Base-by-base conservation (phyloP, 2,888 invertebrate species). In the Melanchra persicariae region DNA sequence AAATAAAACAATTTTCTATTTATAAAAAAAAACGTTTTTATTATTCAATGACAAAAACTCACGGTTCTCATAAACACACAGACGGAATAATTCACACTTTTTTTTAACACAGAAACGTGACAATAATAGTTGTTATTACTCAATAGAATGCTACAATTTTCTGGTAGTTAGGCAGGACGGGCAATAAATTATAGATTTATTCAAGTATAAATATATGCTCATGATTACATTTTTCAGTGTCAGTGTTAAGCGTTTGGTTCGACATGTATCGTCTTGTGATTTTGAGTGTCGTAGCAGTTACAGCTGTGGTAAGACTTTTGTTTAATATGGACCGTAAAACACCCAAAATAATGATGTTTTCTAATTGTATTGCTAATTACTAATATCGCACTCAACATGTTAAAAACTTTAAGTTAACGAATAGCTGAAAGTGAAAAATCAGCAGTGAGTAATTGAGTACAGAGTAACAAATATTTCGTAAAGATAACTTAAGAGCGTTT, bases 91-190 rank as follows among this genome's bases (percentile, higher is more conserved):
- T 15, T 15, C 15, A 24, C 1, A n/a, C n/a, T 19, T 19, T 54
- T 19, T 54, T 58, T 60, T 30, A 47, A 58, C 40, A 64, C 49
- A 67, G 26, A 54, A 54, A 49, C 52, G 45, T 82, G 63, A 77
- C 55, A 37, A 57, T 62, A 47, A 52, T 49, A 34, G 17, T 65
- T 19, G 51, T 75, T 49, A 65, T 52, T 58, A 65, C 64, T 71
- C 19, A 47, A 45, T 58, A 43, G 8, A 62, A 26, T 78, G 67
- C 70, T 60, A 76, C 73, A 83, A 87, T 87, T 87, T 87, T 87
- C 82, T 83, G 86, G 79, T 83, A 64, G 81, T 87, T 87, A 76
- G 55, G 17, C 57, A 77, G 47, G 54, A 12, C 17, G 57, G 63
- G 47, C 43, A 62, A 61, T 51, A 37, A 69, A 69, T 75, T 58